Evolutionary conservation across 2,888 invertebrate genomes (phyloP).

Genomic region (Lacanobia oleracea): DNA sequence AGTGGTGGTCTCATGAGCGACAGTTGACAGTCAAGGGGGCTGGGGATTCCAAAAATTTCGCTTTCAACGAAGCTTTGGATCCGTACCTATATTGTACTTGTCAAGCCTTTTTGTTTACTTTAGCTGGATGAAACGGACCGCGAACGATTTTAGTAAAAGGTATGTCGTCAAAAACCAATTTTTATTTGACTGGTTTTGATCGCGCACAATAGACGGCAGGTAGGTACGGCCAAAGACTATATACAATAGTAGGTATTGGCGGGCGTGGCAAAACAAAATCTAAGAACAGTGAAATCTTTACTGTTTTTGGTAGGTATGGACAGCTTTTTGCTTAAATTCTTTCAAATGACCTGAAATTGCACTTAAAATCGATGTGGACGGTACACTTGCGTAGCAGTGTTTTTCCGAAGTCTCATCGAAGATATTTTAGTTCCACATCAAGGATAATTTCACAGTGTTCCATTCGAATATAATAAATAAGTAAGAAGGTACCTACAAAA

Average conservation of each 20-base stretch:
- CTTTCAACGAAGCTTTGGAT: conserved; percentile 74
- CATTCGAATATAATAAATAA: conserved; percentile 34
- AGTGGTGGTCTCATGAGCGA: conserved; percentile 84
- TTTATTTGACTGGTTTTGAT: too few species aligned
- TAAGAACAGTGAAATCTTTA: background rate
- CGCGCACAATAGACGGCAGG: too few species aligned
- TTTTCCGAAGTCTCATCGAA: conserved; percentile 27
- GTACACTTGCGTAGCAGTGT: conserved; percentile 28
- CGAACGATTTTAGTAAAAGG: conserved; percentile 41
- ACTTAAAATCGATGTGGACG: conserved; percentile 53
- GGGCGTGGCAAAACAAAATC: background rate
- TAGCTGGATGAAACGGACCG: conserved; percentile 55
- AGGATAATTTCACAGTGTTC: conserved; percentile 55
- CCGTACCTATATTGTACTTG: conserved; percentile 54
- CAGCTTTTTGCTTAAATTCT: conserved; percentile 21
- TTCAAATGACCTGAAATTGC: conserved; percentile 7
- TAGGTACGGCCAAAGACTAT: too few species aligned
- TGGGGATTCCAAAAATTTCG: conserved; percentile 76
- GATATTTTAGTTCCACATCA: conserved; percentile 47
- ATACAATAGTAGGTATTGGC: background rate
- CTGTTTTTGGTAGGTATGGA: background rate
- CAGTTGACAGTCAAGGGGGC: conserved; percentile 81
- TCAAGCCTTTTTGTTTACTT: conserved; percentile 54
- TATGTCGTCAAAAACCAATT: background rate
- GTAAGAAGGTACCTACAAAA: conserved; percentile 30